Evolutionary conservation across 2,888 invertebrate genomes (phyloP).

Genomic region (Dynastes grantii): DNA sequence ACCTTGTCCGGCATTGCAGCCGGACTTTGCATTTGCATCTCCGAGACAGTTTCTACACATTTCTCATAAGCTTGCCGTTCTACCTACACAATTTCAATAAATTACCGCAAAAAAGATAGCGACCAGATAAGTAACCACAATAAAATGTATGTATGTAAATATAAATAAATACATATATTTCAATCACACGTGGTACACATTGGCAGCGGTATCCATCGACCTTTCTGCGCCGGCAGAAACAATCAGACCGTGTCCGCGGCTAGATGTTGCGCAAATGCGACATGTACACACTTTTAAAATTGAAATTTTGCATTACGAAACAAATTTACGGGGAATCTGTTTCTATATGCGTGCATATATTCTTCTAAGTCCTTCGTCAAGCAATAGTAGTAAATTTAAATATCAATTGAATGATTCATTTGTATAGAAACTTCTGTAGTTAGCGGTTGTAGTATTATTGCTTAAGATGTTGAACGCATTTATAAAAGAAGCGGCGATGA

Average conservation of each 20-base stretch:
- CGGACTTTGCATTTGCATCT: constrained; percentile 37
- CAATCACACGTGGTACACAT: constrained; percentile 9
- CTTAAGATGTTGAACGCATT: constrained; percentile 25
- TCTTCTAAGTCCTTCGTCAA: constrained; percentile 31
- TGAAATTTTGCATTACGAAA: constrained; percentile 35
- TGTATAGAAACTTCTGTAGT: constrained; percentile 5
- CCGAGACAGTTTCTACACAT: constrained; percentile 25
- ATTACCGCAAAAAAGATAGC: constrained; percentile 25
- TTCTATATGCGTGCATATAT: neutral
- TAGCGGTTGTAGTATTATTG: neutral
- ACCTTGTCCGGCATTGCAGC: constrained; percentile 33
- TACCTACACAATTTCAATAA: constrained; percentile 20
- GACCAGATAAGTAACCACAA: constrained; percentile 23
- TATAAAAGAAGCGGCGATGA: constrained; percentile 1
- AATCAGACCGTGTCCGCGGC: constrained; percentile 62
- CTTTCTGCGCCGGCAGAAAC: constrained; percentile 47
- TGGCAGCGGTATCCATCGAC: constrained; percentile 24
- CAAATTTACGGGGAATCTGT: constrained; percentile 20
- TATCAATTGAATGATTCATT: constrained; percentile 34
- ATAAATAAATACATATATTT: constrained; percentile 36
- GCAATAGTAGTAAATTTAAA: constrained; percentile 22
- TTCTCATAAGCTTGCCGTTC: constrained; percentile 4
- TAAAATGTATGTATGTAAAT: constrained; percentile 14
- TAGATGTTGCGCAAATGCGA: constrained; percentile 61
- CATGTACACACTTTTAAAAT: constrained; percentile 53